A percentile compares a stretch with the other conserved stretches of the same genome.
phyloP scores from a whole-genome alignment of 2,113 vertebrate species.

The Nerophis lumbriciformis region DNA sequence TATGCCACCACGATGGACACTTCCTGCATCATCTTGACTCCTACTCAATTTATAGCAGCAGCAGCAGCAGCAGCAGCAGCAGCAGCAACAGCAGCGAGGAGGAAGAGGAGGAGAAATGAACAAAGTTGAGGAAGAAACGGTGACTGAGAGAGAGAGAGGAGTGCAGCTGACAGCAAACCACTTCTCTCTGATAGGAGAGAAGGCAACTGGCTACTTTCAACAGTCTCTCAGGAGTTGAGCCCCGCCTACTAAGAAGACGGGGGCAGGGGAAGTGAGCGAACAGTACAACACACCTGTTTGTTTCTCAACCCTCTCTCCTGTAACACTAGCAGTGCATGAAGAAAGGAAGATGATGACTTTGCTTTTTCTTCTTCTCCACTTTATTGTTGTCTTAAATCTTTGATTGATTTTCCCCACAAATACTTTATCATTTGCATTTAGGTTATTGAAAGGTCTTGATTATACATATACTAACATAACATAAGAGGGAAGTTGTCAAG shows the following conservation, averaged over 20 bases:
- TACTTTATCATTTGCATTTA: background rate
- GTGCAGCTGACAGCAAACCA: constrained; percentile 42
- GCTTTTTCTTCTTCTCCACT: constrained; percentile 38
- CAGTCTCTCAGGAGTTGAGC: constrained; percentile 43
- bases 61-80: background rate
- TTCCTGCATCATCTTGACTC: constrained; percentile 94
- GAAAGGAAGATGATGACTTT: constrained; percentile 42
- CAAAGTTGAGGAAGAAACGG: constrained; percentile 6
- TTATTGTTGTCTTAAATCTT: constrained; percentile 1
- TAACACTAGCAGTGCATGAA: constrained; percentile 48
- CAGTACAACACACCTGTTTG: constrained; percentile 67
- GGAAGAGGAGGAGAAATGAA: constrained; percentile 16
- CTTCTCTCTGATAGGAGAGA: constrained; percentile 40
- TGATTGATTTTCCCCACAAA: background rate
- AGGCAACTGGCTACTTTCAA: constrained; percentile 42
- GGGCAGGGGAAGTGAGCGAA: constrained; percentile 17
- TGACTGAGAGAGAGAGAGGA: constrained; percentile 10
- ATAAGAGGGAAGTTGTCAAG: constrained; percentile 56
- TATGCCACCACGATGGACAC: constrained; percentile 93
- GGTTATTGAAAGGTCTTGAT: background rate
- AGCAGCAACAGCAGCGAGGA: constrained; percentile 9
- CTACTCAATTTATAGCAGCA: constrained; percentile 8
- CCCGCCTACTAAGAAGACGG: constrained; percentile 43
- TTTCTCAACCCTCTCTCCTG: constrained; percentile 40
- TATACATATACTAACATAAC: constrained; percentile 1